Evolutionary conservation across 2,888 invertebrate species (phyloP).

Genomic region (Drosophila monieri): DNA sequence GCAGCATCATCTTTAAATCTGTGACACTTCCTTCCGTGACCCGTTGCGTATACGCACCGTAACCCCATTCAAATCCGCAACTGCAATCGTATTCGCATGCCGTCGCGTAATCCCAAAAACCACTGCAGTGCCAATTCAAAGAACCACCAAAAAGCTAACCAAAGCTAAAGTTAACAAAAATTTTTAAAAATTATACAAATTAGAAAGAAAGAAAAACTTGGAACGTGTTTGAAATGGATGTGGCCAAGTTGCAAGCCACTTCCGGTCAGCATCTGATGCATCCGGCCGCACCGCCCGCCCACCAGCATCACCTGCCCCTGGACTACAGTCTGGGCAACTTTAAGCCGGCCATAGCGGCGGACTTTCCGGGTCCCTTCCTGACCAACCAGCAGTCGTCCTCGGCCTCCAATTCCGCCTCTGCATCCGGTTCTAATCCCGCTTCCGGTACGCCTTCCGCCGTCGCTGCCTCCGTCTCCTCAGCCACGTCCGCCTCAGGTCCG

Average conservation of each 20-base stretch:
- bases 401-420: conserved; percentile 39
- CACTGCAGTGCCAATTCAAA: conserved; percentile 37
- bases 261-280: conserved; percentile 68
- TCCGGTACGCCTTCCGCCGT: conserved; percentile 49
- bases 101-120: conserved; percentile 36
- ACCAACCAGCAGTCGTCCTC: conserved; percentile 68
- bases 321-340: conserved; percentile 83
- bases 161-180: conserved; percentile 11
- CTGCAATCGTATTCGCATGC: conserved; percentile 37
- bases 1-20: conserved; percentile 50
- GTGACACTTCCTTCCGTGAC: conserved; percentile 42
- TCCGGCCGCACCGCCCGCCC: conserved; percentile 59
- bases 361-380: conserved; percentile 80
- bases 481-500: conserved; percentile 29
- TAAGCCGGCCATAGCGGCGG: conserved; percentile 80
- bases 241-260: conserved; percentile 73
- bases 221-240: conserved; percentile 69
- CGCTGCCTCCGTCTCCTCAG: conserved; percentile 28
- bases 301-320: conserved; percentile 80
- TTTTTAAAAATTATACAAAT: conserved; percentile 9
- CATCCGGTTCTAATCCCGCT: conserved; percentile 23
- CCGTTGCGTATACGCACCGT: conserved; percentile 50
- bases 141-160: conserved; percentile 18
- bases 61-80: conserved; percentile 4
- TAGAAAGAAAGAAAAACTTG: conserved; percentile 17